A percentile compares a stretch with the other conserved stretches of the same genome.
These are phyloP conservation scores for Myrmecophaga tridactyla DNA, from an alignment of 2,113 vertebrate species.

Conservation along the genomic window DNA sequence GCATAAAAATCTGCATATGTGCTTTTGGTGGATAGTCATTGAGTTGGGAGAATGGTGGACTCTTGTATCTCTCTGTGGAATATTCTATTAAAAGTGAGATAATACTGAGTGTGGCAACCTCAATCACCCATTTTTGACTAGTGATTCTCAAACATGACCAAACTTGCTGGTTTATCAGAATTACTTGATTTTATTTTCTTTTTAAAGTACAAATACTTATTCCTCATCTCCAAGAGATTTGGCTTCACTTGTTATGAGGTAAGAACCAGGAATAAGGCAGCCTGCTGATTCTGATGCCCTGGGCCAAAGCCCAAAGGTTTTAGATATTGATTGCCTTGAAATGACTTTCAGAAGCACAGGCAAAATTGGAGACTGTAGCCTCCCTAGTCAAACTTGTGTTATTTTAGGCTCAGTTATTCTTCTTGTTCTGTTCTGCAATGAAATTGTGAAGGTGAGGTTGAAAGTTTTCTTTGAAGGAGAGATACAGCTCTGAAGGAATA, in stretches of 20 bases:
- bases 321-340: not conserved
- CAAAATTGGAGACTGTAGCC: not conserved
- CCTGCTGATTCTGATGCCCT: not conserved
- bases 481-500: not conserved
- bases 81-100: not conserved
- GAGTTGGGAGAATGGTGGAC: not conserved
- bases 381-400: not conserved
- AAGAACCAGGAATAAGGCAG: not conserved
- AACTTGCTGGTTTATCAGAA: not conserved
- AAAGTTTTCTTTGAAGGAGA: slow-evolving; percentile 1
- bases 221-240: not conserved
- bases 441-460: not conserved
- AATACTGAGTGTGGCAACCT: not conserved
- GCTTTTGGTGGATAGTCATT: not conserved
- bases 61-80: not conserved
- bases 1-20: not conserved
- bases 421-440: not conserved
- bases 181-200: not conserved
- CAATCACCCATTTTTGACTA: not conserved
- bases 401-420: not conserved
- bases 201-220: not conserved
- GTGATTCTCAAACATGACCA: not conserved
- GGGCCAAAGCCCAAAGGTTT: not conserved
- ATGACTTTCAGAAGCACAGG: not conserved
- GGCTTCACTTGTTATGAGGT: not conserved